Evolutionary conservation across 2,797 vertebrate genomes (phyloP).

Genomic region (Cryptoblepharus egeriae): DNA sequence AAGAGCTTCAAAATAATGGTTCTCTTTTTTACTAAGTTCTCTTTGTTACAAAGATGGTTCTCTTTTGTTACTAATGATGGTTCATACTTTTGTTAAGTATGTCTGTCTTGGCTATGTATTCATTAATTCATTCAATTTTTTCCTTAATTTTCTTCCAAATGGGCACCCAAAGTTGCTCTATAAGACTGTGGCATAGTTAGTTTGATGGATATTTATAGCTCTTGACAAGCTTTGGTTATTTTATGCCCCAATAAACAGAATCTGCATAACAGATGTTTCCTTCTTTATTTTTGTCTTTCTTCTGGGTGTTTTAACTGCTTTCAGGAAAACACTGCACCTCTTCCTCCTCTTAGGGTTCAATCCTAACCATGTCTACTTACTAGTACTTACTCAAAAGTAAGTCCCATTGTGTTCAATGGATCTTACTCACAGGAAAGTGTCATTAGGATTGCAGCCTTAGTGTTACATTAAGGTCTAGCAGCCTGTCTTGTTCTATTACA

Average conservation of each 20-base stretch:
- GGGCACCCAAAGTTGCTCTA: no score
- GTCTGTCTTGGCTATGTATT: no score
- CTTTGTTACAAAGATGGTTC: no score
- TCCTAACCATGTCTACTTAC: no score
- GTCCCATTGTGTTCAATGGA: no score
- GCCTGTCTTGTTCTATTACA: slow-evolving; percentile 35
- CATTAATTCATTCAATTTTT: background rate
- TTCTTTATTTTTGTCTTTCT: slow-evolving; percentile 38
- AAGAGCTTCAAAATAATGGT: background rate
- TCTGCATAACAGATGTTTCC: slow-evolving; percentile 57
- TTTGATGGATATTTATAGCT: slow-evolving; percentile 4
- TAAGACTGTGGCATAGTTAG: background rate
- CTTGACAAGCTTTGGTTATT: slow-evolving; percentile 44
- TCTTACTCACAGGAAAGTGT: no score
- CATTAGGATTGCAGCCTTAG: no score
- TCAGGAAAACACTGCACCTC: slow-evolving; percentile 48
- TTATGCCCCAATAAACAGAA: slow-evolving; percentile 42
- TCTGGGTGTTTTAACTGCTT: slow-evolving; percentile 12
- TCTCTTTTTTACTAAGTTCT: no score
- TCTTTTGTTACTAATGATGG: no score
- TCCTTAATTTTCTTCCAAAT: no score
- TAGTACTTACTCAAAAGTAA: no score
- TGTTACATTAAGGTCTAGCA: background rate
- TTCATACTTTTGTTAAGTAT: no score
- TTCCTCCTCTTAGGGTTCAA: rapidly evolving